Conservation (phyloP, 2,888 invertebrate species). For the Noctua pronuba region DNA sequence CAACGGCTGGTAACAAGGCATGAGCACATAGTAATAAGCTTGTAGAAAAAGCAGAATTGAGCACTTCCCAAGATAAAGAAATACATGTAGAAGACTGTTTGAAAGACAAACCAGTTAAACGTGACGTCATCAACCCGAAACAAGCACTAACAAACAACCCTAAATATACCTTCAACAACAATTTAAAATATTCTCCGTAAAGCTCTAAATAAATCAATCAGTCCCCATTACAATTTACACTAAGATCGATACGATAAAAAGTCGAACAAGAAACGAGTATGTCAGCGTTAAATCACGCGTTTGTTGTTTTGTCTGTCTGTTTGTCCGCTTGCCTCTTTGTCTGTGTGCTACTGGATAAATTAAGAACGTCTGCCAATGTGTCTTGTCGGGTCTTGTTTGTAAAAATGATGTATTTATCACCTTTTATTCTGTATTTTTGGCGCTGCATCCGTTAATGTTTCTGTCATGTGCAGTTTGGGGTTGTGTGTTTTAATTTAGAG, state of each 20-base stretch:
- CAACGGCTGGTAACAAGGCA: not conserved
- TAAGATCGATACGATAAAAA: slow-evolving; percentile 81
- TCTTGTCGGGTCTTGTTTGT: slow-evolving; percentile 61
- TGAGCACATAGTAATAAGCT: not conserved
- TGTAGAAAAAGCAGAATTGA: not conserved
- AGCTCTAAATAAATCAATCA: slow-evolving; percentile 83
- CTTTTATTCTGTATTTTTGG: slow-evolving; percentile 42
- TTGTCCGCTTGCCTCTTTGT: slow-evolving; percentile 67
- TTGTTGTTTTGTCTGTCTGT: slow-evolving; percentile 71
- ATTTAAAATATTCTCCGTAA: slow-evolving; percentile 71
- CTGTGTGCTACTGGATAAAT: slow-evolving; percentile 69
- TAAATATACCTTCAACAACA: slow-evolving; percentile 57
- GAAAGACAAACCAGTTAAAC: not conserved
- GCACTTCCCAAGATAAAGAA: not conserved
- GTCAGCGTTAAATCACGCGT: slow-evolving; percentile 84
- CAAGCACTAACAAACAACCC: slow-evolving; percentile 24
- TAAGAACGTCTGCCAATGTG: slow-evolving; percentile 71
- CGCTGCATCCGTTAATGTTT: slow-evolving; percentile 39
- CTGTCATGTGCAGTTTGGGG: slow-evolving; percentile 28
- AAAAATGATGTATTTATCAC: slow-evolving; percentile 66
- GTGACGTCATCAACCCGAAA: slow-evolving; percentile 28
- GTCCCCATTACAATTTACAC: slow-evolving; percentile 82
- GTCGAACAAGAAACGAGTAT: slow-evolving; percentile 64
- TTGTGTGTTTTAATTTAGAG: slow-evolving; percentile 37
- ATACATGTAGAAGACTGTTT: not conserved